Conservation (phyloP, 2,888 invertebrate species). For the Drosophila differens region DNA sequence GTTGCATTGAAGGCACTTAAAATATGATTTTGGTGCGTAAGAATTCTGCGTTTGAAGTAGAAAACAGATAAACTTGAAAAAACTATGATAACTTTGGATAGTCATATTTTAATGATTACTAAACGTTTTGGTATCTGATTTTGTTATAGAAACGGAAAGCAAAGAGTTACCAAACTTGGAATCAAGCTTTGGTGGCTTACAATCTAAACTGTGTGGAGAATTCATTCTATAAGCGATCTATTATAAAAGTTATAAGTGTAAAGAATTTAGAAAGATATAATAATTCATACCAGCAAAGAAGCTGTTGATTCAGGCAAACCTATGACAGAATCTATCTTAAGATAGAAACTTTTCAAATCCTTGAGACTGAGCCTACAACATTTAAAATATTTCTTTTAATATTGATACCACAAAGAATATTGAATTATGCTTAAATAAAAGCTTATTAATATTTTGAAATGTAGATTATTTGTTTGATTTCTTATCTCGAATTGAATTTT, state of each 20-base stretch:
- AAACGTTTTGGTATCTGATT: not conserved
- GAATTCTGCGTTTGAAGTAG: not conserved
- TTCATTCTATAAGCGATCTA: not conserved
- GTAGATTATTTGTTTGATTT: too few relatives aligned
- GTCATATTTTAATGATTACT: not conserved
- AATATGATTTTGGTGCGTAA: not conserved
- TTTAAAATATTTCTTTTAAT: fast-evolving
- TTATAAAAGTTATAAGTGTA: not conserved
- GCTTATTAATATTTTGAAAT: not conserved
- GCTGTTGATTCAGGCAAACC: not conserved
- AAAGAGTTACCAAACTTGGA: not conserved
- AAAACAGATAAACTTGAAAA: not conserved
- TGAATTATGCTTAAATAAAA: not conserved
- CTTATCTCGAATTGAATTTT: too few relatives aligned
- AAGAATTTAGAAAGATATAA: not conserved
- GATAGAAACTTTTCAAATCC: not conserved
- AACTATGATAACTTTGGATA: not conserved
- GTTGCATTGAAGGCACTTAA: not conserved
- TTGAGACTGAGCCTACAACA: not conserved
- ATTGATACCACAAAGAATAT: not conserved
- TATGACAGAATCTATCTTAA: not conserved
- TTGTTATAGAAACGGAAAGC: not conserved
- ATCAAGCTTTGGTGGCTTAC: fast-evolving
- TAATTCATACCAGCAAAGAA: too few relatives aligned
- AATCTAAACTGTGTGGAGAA: not conserved